Evolutionary conservation across 64 coral and sea anemone genomes (phyloP), one percentile per base, ranked within the genome.

Genomic region (Catalaphyllia jardinei): DNA sequence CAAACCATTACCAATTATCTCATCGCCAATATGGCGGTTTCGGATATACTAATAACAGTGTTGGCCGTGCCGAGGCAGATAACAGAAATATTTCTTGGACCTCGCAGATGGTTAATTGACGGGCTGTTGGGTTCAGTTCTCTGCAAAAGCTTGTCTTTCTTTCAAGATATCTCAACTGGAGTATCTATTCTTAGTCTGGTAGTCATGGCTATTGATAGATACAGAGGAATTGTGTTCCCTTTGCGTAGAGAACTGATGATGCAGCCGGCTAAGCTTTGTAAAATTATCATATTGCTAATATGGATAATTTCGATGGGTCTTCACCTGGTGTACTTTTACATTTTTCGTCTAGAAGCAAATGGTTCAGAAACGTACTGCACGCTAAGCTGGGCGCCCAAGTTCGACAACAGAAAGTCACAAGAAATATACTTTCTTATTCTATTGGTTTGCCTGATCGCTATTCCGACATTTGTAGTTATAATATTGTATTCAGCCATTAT

Each of bases 1-100:
- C 76, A 78, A 20, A 78, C 30, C 29, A 78, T 55, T 42, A 78
- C 76, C 8, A 78, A 78, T 25, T 78, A 78, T 55, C 51, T 78
- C 30, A 78, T 78, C 18, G 29, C 29, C 31, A 78, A 78, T 8
- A 35, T 78, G 76, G 76, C 76, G 28, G 35, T 18, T 29, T 78
- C 76, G 18, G 76, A 78, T 35, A 42, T 78, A 10, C 19, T 78
- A 7, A 78, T 38, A 19, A 42, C 76, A 55, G 22, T 78, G 8
- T 7, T 78, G 35, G 76, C 28, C 9, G 76, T 55, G 9, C 76
- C 76, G 35, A 17, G 35, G n/a, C 35, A 78, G 16, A 78, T 78
- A 8, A 78, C 51, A 19, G 76, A 78, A 22, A 78, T 38, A 49
- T 55, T 78, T 18, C 51, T 55, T 42, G 76, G 76, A 10, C 35